Conservation (phyloP, 2,797 vertebrate species). For the Potorous gilbertii region DNA sequence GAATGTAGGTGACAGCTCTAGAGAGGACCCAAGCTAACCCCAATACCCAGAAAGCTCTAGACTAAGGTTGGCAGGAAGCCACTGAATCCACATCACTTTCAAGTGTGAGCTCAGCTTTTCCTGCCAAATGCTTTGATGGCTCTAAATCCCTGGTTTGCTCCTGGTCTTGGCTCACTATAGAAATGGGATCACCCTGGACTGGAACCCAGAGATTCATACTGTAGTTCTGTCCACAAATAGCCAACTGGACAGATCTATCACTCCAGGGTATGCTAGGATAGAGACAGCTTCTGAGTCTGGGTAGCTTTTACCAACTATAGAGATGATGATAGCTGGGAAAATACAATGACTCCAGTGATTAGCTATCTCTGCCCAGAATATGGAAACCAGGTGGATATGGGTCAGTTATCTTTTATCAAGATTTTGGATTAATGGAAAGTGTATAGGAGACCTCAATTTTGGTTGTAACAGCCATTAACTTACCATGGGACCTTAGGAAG, state of each 20-base stretch:
- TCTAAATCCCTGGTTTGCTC: conserved; percentile 25
- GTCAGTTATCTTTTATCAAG: neutral
- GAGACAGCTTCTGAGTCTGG: neutral
- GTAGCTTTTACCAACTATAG: neutral
- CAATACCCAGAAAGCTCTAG: conserved; percentile 23
- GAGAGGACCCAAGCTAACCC: neutral
- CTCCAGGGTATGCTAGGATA: neutral
- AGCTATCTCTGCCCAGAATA: neutral
- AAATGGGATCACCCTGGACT: conserved; percentile 53
- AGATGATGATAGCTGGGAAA: neutral
- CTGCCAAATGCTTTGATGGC: conserved; percentile 57
- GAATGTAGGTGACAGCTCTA: no score
- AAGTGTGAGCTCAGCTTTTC: conserved; percentile 52
- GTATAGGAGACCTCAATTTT: neutral
- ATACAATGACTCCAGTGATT: neutral
- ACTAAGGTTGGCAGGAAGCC: conserved; percentile 54
- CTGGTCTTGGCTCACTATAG: conserved; percentile 34
- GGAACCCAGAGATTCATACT: conserved; percentile 41
- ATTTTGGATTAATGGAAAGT: neutral
- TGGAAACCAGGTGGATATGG: neutral
- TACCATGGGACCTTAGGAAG: neutral
- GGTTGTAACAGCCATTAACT: neutral
- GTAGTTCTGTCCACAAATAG: conserved; percentile 16
- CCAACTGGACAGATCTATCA: neutral
- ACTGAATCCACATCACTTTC: conserved; percentile 43